Evolutionary conservation across 2,797 vertebrate genomes (phyloP).

Genomic region (Microctenopoma stevenorrisi): DNA sequence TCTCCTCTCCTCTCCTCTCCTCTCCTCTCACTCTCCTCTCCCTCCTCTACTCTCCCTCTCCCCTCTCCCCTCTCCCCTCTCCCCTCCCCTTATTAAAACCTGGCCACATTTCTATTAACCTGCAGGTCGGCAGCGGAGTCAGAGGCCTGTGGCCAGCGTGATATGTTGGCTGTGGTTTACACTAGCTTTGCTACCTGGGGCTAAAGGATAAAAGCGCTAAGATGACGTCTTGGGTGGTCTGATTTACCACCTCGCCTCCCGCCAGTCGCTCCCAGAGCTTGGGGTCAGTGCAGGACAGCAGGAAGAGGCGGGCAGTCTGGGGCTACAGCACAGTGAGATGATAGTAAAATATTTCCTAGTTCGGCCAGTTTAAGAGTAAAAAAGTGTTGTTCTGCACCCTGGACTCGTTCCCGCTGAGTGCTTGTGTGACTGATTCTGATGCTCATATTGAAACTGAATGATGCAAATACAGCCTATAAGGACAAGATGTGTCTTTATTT

Average conservation of each 20-base stretch:
- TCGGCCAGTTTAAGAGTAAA: too few species aligned
- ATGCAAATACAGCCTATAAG: too few species aligned
- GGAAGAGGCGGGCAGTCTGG: slow-evolving; percentile 38
- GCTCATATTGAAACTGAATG: too few species aligned
- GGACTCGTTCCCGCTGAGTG: too few species aligned
- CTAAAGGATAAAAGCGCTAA: slow-evolving; percentile 65
- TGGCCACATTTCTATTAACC: slow-evolving; percentile 82
- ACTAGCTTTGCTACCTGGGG: slow-evolving; percentile 56
- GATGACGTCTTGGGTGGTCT: slow-evolving; percentile 57
- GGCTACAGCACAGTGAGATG: slow-evolving; percentile 15
- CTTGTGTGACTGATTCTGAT: too few species aligned
- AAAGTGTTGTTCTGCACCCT: too few species aligned
- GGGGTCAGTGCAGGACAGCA: slow-evolving; percentile 36
- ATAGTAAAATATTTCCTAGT: slow-evolving; percentile 10
- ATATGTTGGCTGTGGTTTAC: slow-evolving; percentile 73
- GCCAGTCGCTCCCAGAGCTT: slow-evolving; percentile 36
- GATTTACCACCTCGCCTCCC: slow-evolving; percentile 64
- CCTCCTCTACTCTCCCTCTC: neutral
- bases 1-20: too few species aligned
- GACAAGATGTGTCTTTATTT: too few species aligned
- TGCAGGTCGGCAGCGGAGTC: slow-evolving; percentile 66
- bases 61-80: neutral
- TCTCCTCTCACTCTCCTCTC: neutral
- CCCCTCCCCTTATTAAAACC: slow-evolving; percentile 56
- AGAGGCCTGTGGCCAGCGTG: slow-evolving; percentile 54